phyloP scores from a whole-genome alignment of 2,113 vertebrate genomes.

The Platysteira castanea region DNA sequence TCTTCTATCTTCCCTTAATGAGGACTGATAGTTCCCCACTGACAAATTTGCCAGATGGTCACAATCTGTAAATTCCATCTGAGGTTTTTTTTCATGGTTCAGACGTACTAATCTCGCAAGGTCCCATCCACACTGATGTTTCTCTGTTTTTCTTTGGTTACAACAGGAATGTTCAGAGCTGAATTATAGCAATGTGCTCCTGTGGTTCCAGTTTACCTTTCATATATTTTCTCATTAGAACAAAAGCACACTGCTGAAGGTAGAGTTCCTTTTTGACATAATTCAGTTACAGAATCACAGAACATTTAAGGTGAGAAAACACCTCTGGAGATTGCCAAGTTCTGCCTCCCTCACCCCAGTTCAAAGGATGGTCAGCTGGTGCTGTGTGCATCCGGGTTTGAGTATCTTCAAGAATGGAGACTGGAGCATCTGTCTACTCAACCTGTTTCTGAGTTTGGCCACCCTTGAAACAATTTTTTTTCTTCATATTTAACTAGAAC shows the following conservation, averaged over 20 bases:
- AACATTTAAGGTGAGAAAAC: neutral
- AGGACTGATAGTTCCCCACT: neutral
- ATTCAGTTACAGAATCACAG: neutral
- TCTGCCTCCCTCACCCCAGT: accelerated
- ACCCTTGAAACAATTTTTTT: neutral
- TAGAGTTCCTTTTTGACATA: neutral
- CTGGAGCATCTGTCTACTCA: neutral
- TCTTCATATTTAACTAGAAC: neutral
- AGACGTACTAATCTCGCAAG: neutral
- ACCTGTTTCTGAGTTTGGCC: neutral
- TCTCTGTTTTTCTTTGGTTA: neutral
- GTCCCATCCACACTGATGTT: neutral
- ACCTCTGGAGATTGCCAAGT: neutral
- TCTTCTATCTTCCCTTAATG: neutral
- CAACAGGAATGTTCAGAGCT: neutral
- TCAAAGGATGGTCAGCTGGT: neutral
- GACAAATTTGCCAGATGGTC: conserved; percentile 6
- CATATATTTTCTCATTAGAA: neutral
- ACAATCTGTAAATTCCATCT: neutral
- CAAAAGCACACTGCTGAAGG: neutral
- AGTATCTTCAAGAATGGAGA: neutral
- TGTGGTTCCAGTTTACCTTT: neutral
- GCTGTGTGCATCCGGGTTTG: neutral
- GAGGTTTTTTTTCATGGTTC: neutral
- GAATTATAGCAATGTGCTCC: neutral